Percentiles rank a stretch among this genome's conserved stretches.
These are phyloP conservation scores for Pantelozetes paolii DNA, from an alignment of 2,888 invertebrate species.

Conservation along the genomic window DNA sequence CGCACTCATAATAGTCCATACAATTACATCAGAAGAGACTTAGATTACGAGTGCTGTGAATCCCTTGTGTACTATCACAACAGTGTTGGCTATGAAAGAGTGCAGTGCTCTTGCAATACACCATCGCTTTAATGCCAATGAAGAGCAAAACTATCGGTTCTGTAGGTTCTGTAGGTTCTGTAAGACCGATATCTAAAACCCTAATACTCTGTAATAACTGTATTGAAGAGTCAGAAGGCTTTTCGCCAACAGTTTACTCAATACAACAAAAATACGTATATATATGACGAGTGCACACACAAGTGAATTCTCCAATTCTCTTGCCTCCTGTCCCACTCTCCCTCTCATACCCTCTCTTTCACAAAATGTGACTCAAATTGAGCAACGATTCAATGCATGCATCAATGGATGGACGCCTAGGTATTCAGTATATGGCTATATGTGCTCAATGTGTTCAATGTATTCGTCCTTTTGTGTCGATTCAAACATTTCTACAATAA, in stretches of 20 bases:
- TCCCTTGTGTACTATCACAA: conserved; percentile 36
- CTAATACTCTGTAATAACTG: conserved; percentile 37
- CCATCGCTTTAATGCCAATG: not conserved
- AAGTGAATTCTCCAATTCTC: conserved; percentile 18
- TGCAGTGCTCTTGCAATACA: not conserved
- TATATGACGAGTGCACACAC: not conserved
- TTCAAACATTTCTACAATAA: conserved; percentile 5
- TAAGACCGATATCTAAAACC: conserved; percentile 35
- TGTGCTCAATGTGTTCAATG: not conserved
- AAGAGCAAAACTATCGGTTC: not conserved
- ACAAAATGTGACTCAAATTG: not conserved
- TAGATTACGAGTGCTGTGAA: conserved; percentile 36
- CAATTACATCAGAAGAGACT: conserved; percentile 37
- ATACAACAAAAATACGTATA: not conserved
- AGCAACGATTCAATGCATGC: conserved; percentile 17
- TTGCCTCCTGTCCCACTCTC: not conserved
- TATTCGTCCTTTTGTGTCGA: not conserved
- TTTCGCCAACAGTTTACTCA: not conserved
- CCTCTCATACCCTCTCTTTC: not conserved
- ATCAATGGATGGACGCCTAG: conserved; percentile 1
- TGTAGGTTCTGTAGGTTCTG: too few species aligned
- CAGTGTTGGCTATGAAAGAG: conserved; percentile 12
- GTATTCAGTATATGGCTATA: too few species aligned
- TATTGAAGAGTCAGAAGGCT: conserved; percentile 32
- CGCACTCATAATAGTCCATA: conserved; percentile 38